phyloP scores from a whole-genome alignment of 2,888 invertebrate species.

The Pimpla rufipes region DNA sequence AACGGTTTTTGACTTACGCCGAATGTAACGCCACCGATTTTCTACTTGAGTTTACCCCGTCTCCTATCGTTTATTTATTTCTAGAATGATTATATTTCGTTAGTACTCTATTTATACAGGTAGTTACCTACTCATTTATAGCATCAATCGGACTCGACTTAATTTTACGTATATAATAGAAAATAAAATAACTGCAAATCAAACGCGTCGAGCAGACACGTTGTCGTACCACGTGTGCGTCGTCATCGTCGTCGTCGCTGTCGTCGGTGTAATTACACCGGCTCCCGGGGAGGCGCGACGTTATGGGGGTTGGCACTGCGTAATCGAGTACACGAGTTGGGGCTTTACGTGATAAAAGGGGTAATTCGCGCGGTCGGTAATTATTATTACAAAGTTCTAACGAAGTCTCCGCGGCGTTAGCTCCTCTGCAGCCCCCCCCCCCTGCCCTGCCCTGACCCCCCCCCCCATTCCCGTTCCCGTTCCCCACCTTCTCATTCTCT shows the following conservation, averaged over 20 bases:
- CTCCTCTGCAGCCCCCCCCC: background rate
- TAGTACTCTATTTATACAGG: too few relatives aligned
- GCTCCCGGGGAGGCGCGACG: background rate
- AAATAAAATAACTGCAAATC: background rate
- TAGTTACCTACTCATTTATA: too few relatives aligned
- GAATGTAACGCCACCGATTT: too few relatives aligned
- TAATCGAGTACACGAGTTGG: slow-evolving; percentile 53
- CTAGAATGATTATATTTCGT: background rate
- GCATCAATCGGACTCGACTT: too few relatives aligned
- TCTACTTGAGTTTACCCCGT: too few relatives aligned
- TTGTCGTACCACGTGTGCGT: background rate
- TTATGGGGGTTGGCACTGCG: slow-evolving; percentile 21
- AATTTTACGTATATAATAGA: too few relatives aligned
- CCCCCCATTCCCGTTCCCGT: too few relatives aligned
- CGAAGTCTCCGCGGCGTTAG: slow-evolving; percentile 58
- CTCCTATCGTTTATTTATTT: background rate
- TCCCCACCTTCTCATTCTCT: slow-evolving; percentile 29
- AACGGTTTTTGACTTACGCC: too few relatives aligned
- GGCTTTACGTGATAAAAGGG: slow-evolving; percentile 67
- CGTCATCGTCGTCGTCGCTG: background rate
- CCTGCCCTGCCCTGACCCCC: too few relatives aligned
- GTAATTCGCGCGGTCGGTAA: slow-evolving; percentile 63
- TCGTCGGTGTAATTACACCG: slow-evolving; percentile 1
- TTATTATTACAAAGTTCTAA: slow-evolving; percentile 75
- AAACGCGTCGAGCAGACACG: background rate